Evolutionary conservation across 1,140 invertebrate genomes (phyloP), one percentile per base, ranked within the genome.

Genomic region (Calephelis nemesis): DNA sequence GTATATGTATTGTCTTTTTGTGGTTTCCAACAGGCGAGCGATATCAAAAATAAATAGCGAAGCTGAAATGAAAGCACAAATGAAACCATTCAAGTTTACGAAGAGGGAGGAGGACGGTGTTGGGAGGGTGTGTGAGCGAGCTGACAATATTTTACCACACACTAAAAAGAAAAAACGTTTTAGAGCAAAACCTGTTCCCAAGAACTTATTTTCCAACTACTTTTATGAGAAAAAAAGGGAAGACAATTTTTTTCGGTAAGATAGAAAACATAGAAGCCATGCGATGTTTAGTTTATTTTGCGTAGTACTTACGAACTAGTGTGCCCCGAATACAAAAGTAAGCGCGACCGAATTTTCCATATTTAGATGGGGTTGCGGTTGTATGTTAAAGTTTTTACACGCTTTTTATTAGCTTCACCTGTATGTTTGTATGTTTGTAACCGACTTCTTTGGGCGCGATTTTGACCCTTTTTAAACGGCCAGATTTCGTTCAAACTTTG

Each of bases 141-240:
- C 77, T 9, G 71, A 68, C 15, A 81, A 83, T 42, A 72, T 75
- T 39, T 13, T 85, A 11, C 85, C 81, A 6, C 87, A 85, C 70
- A 66, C 67, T 30, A 87, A 83, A 65, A 92, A 87, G 75, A 86
- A 88, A 47, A 93, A 93, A 60, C 91, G 90, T 47, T 96, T 96
- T 73, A 93, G 87, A 77, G 95, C 95, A 0, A 94, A 94, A 70
- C 95, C 95, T 0, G 93, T 95, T 40, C 95, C 95, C 7, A 95
- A 93, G 77, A 94, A 95, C 87, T 79, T 96, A 11, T 95, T 95
- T 75, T 94, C 94, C 39, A 95, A 94, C 73, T 94, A 95, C 67
- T 92, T 95, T 72, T 95, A 95, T 67, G 93, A 95, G 64, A 95
- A 94, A 76, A 95, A 94, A 92, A 91, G 94, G 54, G 95, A 95